Percentiles rank a stretch among this genome's conserved stretches.
These are phyloP conservation scores for Propithecus deckenii DNA, from an alignment of 2,797 vertebrate species.

Conservation along the genomic window DNA sequence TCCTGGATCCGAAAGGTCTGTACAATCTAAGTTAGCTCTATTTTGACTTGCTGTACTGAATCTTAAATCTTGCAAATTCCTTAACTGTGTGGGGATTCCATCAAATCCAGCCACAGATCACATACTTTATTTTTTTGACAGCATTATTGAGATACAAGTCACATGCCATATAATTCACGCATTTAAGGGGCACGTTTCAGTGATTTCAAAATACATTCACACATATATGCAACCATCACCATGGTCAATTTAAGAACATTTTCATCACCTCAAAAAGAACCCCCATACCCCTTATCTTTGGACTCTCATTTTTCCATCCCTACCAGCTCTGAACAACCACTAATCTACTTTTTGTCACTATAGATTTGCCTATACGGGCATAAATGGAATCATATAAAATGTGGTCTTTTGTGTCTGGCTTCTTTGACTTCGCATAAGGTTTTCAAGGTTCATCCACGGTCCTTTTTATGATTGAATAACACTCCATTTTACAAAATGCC, in stretches of 20 bases:
- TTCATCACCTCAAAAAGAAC: neutral
- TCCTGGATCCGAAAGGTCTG: neutral
- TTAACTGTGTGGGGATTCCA: neutral
- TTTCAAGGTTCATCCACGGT: neutral
- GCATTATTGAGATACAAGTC: neutral
- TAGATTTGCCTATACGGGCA: neutral
- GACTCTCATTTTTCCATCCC: neutral
- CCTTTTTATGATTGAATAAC: neutral
- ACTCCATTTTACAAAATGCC: neutral
- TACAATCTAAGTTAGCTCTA: neutral
- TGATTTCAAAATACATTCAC: neutral
- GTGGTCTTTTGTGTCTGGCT: neutral
- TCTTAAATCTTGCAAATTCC: neutral
- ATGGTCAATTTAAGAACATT: neutral
- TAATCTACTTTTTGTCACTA: neutral
- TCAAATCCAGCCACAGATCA: neutral
- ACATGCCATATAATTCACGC: neutral
- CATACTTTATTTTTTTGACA: neutral
- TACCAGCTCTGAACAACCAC: neutral
- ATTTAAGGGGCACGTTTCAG: neutral
- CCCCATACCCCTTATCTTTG: neutral
- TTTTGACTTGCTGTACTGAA: neutral
- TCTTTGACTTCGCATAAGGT: neutral
- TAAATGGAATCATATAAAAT: neutral
- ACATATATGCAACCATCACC: neutral